Percentiles rank a stretch among this genome's conserved stretches.
These are phyloP conservation scores for Eupleurogrammus muticus DNA, from an alignment of 2,797 vertebrate species.

Conservation along the genomic window DNA sequence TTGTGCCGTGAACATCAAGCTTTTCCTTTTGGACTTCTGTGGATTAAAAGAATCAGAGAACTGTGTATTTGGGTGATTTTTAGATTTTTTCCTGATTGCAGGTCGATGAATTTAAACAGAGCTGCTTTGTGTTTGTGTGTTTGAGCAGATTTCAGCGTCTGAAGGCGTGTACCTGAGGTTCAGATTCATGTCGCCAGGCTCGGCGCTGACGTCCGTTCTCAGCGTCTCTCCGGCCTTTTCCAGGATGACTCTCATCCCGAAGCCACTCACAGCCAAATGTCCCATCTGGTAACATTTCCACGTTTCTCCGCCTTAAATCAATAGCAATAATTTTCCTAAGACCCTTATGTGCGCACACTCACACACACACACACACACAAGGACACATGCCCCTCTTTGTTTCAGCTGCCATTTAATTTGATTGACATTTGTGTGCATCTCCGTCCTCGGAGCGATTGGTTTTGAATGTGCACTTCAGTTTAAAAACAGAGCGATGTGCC, in stretches of 20 bases:
- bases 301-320: constrained; percentile 96
- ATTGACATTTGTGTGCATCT: constrained; percentile 65
- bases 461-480: constrained; percentile 63
- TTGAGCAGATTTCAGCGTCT: too few species aligned
- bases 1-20: too few species aligned
- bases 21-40: too few species aligned
- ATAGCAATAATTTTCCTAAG: constrained; percentile 98
- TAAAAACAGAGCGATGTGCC: constrained; percentile 43
- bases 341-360: constrained; percentile 69
- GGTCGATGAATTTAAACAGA: too few species aligned
- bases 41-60: too few species aligned
- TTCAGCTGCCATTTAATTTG: constrained; percentile 77
- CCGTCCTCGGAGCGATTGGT: constrained; percentile 60
- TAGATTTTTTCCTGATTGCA: too few species aligned
- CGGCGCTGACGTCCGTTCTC: constrained; percentile 55
- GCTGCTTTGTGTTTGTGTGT: too few species aligned
- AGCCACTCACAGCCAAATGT: constrained; percentile 93
- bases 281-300: constrained; percentile 98
- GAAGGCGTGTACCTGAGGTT: constrained; percentile 30
- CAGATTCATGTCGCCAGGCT: constrained; percentile 31
- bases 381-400: constrained; percentile 68
- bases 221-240: constrained; percentile 63
- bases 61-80: too few species aligned
- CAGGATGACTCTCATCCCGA: constrained; percentile 83
- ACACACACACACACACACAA: constrained; percentile 45